Evolutionary conservation across 1,140 invertebrate species (phyloP).

Genomic region (Zaprionus nigranus): DNA sequence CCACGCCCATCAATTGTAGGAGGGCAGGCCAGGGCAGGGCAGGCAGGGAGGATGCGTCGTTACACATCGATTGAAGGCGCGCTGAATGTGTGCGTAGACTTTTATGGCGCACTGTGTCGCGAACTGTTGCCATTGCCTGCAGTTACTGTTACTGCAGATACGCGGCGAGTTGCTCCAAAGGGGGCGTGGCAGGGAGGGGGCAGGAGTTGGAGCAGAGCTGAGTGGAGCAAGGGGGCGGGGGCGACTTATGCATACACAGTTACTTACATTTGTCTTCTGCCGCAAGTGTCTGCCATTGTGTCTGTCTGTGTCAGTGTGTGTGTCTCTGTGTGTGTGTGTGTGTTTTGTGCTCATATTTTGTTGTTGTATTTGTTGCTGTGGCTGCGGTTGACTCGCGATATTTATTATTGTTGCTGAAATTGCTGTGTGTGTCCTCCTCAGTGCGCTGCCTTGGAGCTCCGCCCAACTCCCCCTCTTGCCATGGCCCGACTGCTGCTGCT

Average conservation of each 20-base stretch:
- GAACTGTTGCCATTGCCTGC: constrained; percentile 49
- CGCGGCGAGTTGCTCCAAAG: background rate
- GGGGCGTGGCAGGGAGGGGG: background rate
- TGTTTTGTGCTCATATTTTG: constrained; percentile 49
- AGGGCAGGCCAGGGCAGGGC: background rate
- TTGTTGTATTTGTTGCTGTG: constrained; percentile 61
- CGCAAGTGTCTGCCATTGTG: constrained; percentile 26
- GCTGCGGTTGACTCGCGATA: constrained; percentile 80
- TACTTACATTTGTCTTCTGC: constrained; percentile 50
- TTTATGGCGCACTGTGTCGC: constrained; percentile 39
- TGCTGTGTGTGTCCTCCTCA: constrained; percentile 71
- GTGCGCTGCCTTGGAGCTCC: background rate
- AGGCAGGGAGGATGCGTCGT: background rate
- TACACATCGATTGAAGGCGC: constrained; percentile 19
- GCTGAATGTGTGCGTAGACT: constrained; percentile 30
- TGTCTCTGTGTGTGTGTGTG: constrained; percentile 29
- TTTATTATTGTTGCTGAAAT: constrained; percentile 82
- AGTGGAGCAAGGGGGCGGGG: background rate
- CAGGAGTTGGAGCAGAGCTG: background rate
- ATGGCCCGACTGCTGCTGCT: constrained; percentile 28
- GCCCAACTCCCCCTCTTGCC: background rate
- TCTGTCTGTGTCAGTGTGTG: constrained; percentile 17
- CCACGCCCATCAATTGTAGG: constrained; percentile 17
- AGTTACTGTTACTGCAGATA: constrained; percentile 54
- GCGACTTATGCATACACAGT: constrained; percentile 70